Base-by-base conservation (phyloP, 2,797 vertebrate genomes). In the Cygnus olor region DNA sequence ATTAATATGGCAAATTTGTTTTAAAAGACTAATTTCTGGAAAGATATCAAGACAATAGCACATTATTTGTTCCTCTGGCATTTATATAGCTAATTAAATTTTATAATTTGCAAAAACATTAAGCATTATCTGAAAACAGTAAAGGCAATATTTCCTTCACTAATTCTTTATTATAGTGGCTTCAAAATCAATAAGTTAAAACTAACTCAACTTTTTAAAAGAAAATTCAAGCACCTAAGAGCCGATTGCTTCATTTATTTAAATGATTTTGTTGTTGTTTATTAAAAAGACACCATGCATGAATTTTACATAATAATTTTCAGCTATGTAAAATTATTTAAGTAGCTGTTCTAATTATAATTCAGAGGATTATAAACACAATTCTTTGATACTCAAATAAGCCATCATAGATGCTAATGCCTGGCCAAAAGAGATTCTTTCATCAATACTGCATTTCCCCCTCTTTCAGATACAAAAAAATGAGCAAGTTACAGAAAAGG, bases 61-160 rank as follows among this genome's bases (percentile, higher is more conserved):
- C 98, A 98, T 98, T 99, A 99, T 99, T 99, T 98, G 98, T 98
- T 98, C 98, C 94, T 98, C 98, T 98, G 98, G 99, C 99, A 99
- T 99, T 99, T 99, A 99, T 99, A 99, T 99, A 99, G 99, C 99
- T 99, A 99, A 99, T 99, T 99, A 99, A 99, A 98, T 99, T 99
- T 98, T 98, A 98, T 99, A 98, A 98, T 99, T 99, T 98, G 98
- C 97, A 97, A 98, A 98, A 98, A 98, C 97, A 98, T 98, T 98
- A 97, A 97, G 95, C 98, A 98, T 98, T 98, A 98, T 98, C 97
- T 98, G 97, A 97, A 98, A 98, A 98, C 97, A 98, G 97, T 94
- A 98, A 98, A 98, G 98, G 98, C 96, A 98, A 95, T 98, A 98
- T 97, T 97, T 98, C 74, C 93, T 89, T 85, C 80, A 94, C 74